Evolutionary conservation across 2,888 invertebrate genomes (phyloP), one percentile per base, ranked within the genome.

Genomic region (Yponomeuta sedellus): DNA sequence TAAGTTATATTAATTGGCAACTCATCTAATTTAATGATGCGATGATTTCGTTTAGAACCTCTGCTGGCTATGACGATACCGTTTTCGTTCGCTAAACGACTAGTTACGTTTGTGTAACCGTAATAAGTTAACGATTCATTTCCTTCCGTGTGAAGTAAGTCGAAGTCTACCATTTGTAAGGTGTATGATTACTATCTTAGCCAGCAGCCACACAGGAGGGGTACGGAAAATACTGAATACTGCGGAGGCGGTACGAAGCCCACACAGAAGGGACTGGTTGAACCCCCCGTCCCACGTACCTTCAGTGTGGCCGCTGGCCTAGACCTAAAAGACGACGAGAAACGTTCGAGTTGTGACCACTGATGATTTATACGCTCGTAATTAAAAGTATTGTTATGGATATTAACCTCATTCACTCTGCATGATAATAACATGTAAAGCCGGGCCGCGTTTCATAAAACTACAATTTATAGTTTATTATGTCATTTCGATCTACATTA

Each of bases 61-160:
- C 12, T 20, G 44, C 16, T 52, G 4, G 10, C 61, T 25, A 34
- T 64, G 57, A 34, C 57, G 57, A 28, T 59, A 64, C 65, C 67
- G 69, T 69, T 73, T 71, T 71, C 68, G 70, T 72, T 73, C 68
- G 67, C 72, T 69, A 19, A 66, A 68, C 71, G 69, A 73, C 75
- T 74, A 73, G 66, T 71, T 72, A 67, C 62, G 71, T 76, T 76
- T 74, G 74, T 74, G 72, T 77, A 76, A 77, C 75, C 71, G 72
- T 74, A 63, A 63, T 63, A 63, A 71, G 72, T 74, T 72, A 72
- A 75, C 72, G 71, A 74, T 70, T 70, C 70, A 73, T 72, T 77
- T 80, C 78, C 78, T 80, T 79, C 78, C 78, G 74, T 69, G 70
- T 73, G 66, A 6, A 52, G 44, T 70, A 67, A 68, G 66, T 71